phyloP scores from a whole-genome alignment of 2,888 invertebrate genomes.

The Seira ritae region DNA sequence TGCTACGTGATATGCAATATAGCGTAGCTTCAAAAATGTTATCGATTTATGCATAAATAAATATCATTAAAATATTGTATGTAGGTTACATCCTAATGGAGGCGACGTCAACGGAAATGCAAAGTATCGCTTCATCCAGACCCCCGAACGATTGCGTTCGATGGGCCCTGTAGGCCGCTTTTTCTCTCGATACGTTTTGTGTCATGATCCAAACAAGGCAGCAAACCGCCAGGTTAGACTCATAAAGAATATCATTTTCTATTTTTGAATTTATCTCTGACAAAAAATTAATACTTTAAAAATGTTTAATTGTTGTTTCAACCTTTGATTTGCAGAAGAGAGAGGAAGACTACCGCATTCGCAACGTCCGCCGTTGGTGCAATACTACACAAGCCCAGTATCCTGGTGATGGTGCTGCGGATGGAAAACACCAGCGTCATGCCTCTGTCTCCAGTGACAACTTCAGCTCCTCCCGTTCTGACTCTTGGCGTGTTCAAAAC shows the following conservation, averaged over 20 bases:
- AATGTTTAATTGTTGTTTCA: neutral
- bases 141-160: conserved; percentile 66
- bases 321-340: conserved; percentile 21
- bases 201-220: conserved; percentile 69
- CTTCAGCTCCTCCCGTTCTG: conserved; percentile 91
- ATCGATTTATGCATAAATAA: conserved; percentile 6
- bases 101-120: conserved; percentile 73
- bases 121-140: conserved; percentile 70
- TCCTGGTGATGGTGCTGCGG: conserved; percentile 58
- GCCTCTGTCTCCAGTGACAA: conserved; percentile 90
- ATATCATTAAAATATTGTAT: conserved; percentile 6
- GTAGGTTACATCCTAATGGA: conserved; percentile 70
- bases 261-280: too few relatives aligned
- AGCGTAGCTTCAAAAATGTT: too few relatives aligned
- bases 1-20: too few relatives aligned
- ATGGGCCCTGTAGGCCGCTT: conserved; percentile 72
- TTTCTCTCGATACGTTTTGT: conserved; percentile 71
- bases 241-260: neutral
- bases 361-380: conserved; percentile 73
- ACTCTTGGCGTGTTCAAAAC: conserved; percentile 85
- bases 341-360: conserved; percentile 73
- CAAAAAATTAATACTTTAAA: too few relatives aligned
- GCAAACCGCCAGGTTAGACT: conserved; percentile 66
- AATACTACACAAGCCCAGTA: conserved; percentile 67
- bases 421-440: conserved; percentile 81